These are phyloP conservation scores for Australoheros facetus DNA, from an alignment of 2,797 vertebrate species.

Conservation along the genomic window DNA sequence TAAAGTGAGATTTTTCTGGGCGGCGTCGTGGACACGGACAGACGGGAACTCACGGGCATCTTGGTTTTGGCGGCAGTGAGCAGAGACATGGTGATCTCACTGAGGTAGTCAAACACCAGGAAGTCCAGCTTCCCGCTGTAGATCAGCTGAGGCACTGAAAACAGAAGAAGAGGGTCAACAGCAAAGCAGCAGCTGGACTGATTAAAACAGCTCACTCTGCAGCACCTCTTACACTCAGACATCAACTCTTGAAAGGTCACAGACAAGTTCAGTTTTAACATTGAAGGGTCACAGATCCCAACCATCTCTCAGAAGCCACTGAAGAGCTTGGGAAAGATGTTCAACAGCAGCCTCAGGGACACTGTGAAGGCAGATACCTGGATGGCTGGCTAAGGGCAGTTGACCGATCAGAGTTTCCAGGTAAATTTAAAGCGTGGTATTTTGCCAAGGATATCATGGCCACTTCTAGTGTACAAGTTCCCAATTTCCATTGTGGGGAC, in stretches of 20 bases:
- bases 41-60: constrained; percentile 79
- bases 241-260: not conserved
- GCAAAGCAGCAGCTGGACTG: not conserved
- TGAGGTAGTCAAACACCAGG: constrained; percentile 90
- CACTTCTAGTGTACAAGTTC: not conserved
- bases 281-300: too few relatives aligned
- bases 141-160: constrained; percentile 85
- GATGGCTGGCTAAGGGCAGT: not conserved
- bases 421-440: not conserved
- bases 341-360: not conserved
- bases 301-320: not conserved
- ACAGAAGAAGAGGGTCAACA: not conserved
- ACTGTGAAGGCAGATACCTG: too few relatives aligned
- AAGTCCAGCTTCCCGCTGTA: constrained; percentile 85
- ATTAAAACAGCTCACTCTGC: not conserved
- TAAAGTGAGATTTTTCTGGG: too few relatives aligned
- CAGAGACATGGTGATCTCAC: constrained; percentile 90
- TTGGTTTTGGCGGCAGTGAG: constrained; percentile 84
- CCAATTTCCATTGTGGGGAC: not conserved
- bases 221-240: fast-evolving
- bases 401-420: not conserved
- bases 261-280: too few relatives aligned
- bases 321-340: not conserved
- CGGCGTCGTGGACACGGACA: not conserved
- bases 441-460: not conserved